Evolutionary conservation across 2,888 invertebrate species (phyloP), one percentile per base, ranked within the genome.

Genomic region (Lucinisca nassula): DNA sequence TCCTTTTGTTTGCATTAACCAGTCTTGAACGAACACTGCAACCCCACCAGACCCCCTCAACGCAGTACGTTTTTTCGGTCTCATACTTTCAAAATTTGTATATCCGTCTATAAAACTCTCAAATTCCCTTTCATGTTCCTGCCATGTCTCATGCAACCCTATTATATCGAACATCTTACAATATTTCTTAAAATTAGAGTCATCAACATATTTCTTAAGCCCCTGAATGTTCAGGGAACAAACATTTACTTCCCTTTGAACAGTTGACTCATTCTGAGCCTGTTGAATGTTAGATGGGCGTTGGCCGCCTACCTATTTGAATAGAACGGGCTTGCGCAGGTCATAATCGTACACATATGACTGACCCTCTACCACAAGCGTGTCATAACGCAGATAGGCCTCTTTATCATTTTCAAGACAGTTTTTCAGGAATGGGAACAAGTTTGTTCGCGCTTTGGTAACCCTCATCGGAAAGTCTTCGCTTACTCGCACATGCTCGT

Each of bases 161-260:
- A 80, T 61, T 21, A 74, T 61, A 55, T 74, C 73, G 17, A 35
- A 77, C 32, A 51, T 3, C 40, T 45, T 51, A 35, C 74, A 80
- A 74, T 55, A 72, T 4, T 72, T n/a, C 10, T 27, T 4, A 17
- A 61, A 61, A 8, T 4, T 10, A 30, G 24, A 30, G 30, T 61
- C 61, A 61, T 61, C 17, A 30, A 30, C 61, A 61, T 10, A 61
- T 30, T 61, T 61, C 30, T 61, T 61, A 24, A 61, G 30, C 24
- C 72, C 83, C 40, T 45, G 51, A 4, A 83, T 73, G 72, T 83
- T 83, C 30, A 83, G 0, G 21, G 83, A 73, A 61, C 78, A 83
- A 40, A 67, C 37, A 30, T 37, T 73, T n/a, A 37, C 10, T n/a
- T 73, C 38, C n/a, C n/a, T n/a, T n/a, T n/a, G n/a, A n/a, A n/a